Conservation (phyloP, 2,113 vertebrate genomes). For the Neolamprologus kungweensis region DNA sequence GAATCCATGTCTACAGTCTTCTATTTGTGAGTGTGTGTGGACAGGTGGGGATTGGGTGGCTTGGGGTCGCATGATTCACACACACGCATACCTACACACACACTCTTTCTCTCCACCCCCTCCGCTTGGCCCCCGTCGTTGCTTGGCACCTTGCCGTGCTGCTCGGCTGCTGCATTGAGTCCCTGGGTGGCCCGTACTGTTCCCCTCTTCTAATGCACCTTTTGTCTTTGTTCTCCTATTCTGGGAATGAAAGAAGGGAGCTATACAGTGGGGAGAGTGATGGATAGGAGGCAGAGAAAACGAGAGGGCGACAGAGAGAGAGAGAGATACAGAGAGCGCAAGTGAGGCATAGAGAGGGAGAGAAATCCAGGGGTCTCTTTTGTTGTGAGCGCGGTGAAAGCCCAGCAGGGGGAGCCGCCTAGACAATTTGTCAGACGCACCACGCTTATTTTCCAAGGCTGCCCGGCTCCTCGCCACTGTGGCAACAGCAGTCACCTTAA, state of each 20-base stretch:
- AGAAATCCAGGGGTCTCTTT: slow-evolving; percentile 20
- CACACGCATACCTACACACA: neutral
- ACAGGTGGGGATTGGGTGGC: slow-evolving; percentile 13
- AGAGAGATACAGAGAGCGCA: neutral
- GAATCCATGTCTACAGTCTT: neutral
- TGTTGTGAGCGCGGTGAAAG: slow-evolving; percentile 49
- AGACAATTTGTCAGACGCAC: slow-evolving; percentile 54
- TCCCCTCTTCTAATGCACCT: slow-evolving; percentile 35
- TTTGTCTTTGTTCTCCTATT: slow-evolving; percentile 50
- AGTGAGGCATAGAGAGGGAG: neutral
- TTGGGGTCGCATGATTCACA: neutral
- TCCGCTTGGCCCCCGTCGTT: neutral
- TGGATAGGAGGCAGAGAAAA: slow-evolving; percentile 44
- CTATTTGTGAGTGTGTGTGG: neutral
- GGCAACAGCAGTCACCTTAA: slow-evolving; percentile 1
- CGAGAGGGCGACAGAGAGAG: neutral
- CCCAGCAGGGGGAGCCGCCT: slow-evolving; percentile 63
- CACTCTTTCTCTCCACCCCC: neutral
- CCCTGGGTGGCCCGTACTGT: slow-evolving; percentile 46
- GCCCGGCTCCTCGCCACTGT: neutral
- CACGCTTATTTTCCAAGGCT: slow-evolving; percentile 20
- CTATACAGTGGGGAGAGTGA: slow-evolving; percentile 16
- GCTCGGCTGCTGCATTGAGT: slow-evolving; percentile 8
- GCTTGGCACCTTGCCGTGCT: neutral
- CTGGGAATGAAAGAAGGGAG: slow-evolving; percentile 23